phyloP scores from a whole-genome alignment of 2,797 vertebrate genomes.

The Brachyalestes nurse region DNA sequence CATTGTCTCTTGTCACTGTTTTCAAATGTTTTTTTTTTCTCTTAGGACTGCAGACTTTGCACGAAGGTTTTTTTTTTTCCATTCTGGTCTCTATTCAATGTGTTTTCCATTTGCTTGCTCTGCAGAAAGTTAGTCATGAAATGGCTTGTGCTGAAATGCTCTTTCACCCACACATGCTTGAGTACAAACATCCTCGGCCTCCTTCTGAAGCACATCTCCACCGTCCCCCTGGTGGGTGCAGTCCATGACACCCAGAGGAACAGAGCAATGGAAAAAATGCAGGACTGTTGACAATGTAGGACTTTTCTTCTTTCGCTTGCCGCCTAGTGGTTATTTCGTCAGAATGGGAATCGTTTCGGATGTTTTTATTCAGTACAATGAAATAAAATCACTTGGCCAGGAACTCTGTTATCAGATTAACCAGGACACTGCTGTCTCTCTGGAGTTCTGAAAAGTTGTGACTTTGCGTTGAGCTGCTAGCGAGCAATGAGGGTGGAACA shows the following conservation, averaged over 20 bases:
- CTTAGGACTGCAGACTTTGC: constrained; percentile 10
- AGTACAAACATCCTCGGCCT: constrained; percentile 31
- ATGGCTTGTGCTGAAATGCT: constrained; percentile 45
- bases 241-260: background rate
- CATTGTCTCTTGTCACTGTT: constrained; percentile 28
- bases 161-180: constrained; percentile 51
- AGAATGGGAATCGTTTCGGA: no score
- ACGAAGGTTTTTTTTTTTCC: constrained; percentile 20
- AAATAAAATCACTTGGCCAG: no score
- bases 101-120: constrained; percentile 55
- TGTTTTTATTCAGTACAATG: no score
- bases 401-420: no score
- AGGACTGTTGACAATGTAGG: background rate
- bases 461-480: no score
- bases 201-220: constrained; percentile 22
- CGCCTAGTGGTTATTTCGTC: no score
- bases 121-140: constrained; percentile 53
- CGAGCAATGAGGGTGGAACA: no score
- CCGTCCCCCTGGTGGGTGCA: background rate
- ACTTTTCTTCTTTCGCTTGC: no score
- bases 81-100: constrained; percentile 32
- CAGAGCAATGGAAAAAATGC: background rate
- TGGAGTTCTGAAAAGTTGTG: no score
- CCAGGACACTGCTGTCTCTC: no score
- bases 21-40: constrained; percentile 24